Evolutionary conservation across 2,888 invertebrate species (phyloP).

Genomic region (Dioctria linearis): DNA sequence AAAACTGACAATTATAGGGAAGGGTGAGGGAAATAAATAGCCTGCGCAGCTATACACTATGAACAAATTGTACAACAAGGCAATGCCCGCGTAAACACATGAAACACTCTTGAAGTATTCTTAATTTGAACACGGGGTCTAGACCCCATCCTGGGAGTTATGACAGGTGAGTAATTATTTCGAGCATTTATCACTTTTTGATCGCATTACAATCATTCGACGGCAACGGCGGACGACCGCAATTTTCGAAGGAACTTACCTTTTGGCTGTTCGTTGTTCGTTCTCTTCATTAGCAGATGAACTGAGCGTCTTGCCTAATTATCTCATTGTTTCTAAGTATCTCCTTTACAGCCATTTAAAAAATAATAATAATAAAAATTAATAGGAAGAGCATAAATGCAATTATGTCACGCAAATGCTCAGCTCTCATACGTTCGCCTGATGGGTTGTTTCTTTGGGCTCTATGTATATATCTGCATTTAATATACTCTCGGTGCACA

Average conservation of each 20-base stretch:
- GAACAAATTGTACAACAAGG: background rate
- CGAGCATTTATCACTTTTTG: slow-evolving; percentile 30
- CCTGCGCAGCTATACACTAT: too few relatives aligned
- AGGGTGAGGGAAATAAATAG: too few relatives aligned
- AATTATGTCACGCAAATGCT: slow-evolving; percentile 28
- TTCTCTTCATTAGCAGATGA: background rate
- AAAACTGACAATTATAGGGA: too few relatives aligned
- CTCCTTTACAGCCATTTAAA: background rate
- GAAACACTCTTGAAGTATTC: background rate
- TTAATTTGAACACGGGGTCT: slow-evolving; percentile 2
- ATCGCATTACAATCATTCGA: slow-evolving; percentile 13
- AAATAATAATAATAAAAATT: background rate
- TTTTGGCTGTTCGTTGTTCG: background rate
- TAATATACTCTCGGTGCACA: background rate
- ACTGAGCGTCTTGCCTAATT: background rate
- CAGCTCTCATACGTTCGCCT: background rate
- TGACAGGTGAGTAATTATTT: slow-evolving; percentile 43
- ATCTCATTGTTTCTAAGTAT: slow-evolving; percentile 3
- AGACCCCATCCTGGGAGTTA: slow-evolving; percentile 32
- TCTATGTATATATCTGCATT: background rate
- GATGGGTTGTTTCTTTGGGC: background rate
- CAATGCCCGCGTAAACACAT: slow-evolving; percentile 17
- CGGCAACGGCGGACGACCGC: background rate
- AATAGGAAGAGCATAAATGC: slow-evolving; percentile 17
- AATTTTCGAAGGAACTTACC: background rate